Conservation (phyloP, 2,888 invertebrate genomes). For the Cephus pygmeus region DNA sequence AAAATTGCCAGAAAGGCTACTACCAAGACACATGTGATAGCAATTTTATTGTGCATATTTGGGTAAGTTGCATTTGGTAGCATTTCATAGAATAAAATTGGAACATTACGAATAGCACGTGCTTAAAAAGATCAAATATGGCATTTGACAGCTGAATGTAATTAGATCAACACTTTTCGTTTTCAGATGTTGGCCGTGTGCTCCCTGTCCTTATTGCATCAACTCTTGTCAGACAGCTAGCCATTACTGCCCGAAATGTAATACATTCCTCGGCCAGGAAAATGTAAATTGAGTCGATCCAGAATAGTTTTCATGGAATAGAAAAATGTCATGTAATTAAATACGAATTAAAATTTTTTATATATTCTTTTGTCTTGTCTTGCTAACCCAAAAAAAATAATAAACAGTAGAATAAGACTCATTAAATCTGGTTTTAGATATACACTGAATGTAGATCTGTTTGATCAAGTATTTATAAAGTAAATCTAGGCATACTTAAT, state of each 20-base stretch:
- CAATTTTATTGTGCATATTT: slow-evolving; percentile 65
- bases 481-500: too few relatives aligned
- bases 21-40: slow-evolving; percentile 68
- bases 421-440: too few relatives aligned
- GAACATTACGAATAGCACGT: neutral
- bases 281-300: slow-evolving; percentile 38
- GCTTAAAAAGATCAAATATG: neutral
- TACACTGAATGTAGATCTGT: too few relatives aligned
- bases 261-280: slow-evolving; percentile 62
- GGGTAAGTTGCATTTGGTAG: slow-evolving; percentile 55
- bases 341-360: neutral
- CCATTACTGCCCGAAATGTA: slow-evolving; percentile 68
- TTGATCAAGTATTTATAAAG: too few relatives aligned
- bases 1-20: slow-evolving; percentile 62
- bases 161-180: slow-evolving; percentile 5
- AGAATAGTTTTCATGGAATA: too few relatives aligned
- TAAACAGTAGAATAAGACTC: too few relatives aligned
- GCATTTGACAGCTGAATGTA: neutral
- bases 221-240: slow-evolving; percentile 64
- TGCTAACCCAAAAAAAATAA: too few relatives aligned
- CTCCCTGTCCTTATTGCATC: slow-evolving; percentile 66
- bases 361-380: neutral
- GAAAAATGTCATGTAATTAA: neutral
- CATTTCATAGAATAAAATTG: neutral
- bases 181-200: slow-evolving; percentile 65